Evolutionary conservation across 2,797 vertebrate genomes (phyloP), one percentile per base, ranked within the genome.

Genomic region (Lutjanus campechanus): DNA sequence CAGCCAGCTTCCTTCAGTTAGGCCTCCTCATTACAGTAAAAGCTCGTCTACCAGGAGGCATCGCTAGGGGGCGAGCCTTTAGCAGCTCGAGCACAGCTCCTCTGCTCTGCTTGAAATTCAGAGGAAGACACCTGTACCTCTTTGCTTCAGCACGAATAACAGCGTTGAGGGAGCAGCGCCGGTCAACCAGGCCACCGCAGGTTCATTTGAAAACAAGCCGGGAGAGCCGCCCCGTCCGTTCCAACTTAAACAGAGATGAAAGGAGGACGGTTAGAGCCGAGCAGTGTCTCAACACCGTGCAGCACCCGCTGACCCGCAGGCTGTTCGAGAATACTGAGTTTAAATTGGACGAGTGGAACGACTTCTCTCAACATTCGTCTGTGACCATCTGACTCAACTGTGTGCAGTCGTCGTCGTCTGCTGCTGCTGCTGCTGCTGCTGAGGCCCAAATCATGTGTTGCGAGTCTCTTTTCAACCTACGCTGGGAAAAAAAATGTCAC

Each of bases 21-120:
- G 56, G 56, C 55, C 55, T 22, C 44, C 63, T 86, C 80, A 29
- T 86, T 84, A 88, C 51, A 20, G 51, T 19, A 43, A 70, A 62
- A 68, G 58, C 67, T 71, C 1, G 9, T 78, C 76, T 36, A 71
- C 72, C 63, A 77, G 13, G 73, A 79, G 79, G 72, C 75, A 73
- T 55, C 83, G 50, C 86, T 76, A 73, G 76, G 79, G 68, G 87
- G 65, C 50, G 72, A 79, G 79, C 77, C 84, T 59, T 17, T 0
- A 73, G 36, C 62, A 7, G 0, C 59, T 47, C 2, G 0, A 25
- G 8, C 1, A 0, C 36, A 0, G 8, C 47, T 51, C 8, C 67
- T 76, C 60, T 53, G 6, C 16, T 29, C 29, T 3, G 13, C 58
- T 79, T 55, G 46, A 62, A 47, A 67, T 70, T 64, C 76, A 67